Evolutionary conservation across 2,113 vertebrate species (phyloP), one percentile per base, ranked within the genome.

Genomic region (Paradisaea rubra): DNA sequence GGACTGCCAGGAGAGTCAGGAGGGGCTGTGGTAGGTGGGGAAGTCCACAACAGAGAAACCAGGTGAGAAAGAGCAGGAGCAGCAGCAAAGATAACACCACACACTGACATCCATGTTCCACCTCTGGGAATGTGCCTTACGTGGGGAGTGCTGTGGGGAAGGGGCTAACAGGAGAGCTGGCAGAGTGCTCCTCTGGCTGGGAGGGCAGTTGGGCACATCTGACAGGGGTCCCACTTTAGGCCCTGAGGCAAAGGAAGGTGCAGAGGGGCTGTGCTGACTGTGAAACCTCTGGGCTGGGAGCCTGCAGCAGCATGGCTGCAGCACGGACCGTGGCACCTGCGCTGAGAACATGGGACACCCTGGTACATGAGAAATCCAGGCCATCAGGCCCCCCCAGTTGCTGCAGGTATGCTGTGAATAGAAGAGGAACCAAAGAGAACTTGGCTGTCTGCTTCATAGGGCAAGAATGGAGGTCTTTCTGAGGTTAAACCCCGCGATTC

Each of bases 261-360:
- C 27, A 41, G 61, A 60, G 33, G 33, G 19, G 31, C 65, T 28
- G 14, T 52, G 33, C 22, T 4, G 23, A 79, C n/a, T 1, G 6
- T 14, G 21, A 64, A 50, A 12, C 1, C 9, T 14, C 19, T 0
- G 0, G 24, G 2, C 0, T 2, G 24, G 20, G 15, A 70, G 56
- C 21, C 41, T 21, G 16, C 5, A 12, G 10, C 49, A 42, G 42
- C 1, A 2, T 0, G 17, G 49, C 57, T 18, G 10, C 52, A 35
- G 41, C 8, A 0, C 47, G 42, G 42, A 73, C 11, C 5, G 33
- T 1, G 0, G 13, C n/a, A 60, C 28, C 27, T 42, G 53, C 5
- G 10, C 53, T 24, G 20, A 15, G 35, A 37, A 50, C 70, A 45
- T 0, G 11, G 22, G 24, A 23, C 21, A 19, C 23, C 30, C 13